Evolutionary conservation across 2,888 invertebrate genomes (phyloP), one percentile per base, ranked within the genome.

Genomic region (Linyphia triangularis): DNA sequence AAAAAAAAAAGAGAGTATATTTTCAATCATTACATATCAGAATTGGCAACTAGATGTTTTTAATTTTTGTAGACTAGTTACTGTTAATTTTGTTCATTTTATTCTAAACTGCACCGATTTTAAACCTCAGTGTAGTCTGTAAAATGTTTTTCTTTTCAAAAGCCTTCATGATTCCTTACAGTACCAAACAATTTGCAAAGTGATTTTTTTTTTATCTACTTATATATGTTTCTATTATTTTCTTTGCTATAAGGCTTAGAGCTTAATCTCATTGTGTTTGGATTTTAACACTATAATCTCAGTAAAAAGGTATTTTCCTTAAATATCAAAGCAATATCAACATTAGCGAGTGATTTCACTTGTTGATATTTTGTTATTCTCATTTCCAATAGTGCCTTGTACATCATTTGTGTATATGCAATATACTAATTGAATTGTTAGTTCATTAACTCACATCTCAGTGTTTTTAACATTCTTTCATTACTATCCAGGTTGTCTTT

Each of bases 341-440:
- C 16, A 3, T 51, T 51, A 2, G n/a, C 51, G n/a, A 51, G 16
- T n/a, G 13, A 3, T 51, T 2, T 51, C 51, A 51, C 16, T 51
- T 16, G 51, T 5, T 28, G 0, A 24, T 63, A 10, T 63, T 26
- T 43, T 10, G 16, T 16, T 43, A 43, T 13, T 16, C 0, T 63
- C 63, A 63, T 63, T 63, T 72, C 19, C 9, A 59, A 73, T 59
- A 73, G 73, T 73, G 73, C 73, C 73, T 73, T 73, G 59, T 59
- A 19, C 59, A 73, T 73, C 2, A 19, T 69, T 3, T 51, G 16
- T 5, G n/a, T 10, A 51, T 5, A 51, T n/a, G n/a, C 9, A 16
- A 16, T 5, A 5, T 51, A 16, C n/a, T 51, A n/a, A 3, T 9
- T 16, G n/a, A 51, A 51, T 16, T n/a, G 51, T 2, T 33, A n/a